These are phyloP conservation scores for Pocillopora verrucosa DNA, from an alignment of 64 coral and sea anemone species.

Conservation along the genomic window DNA sequence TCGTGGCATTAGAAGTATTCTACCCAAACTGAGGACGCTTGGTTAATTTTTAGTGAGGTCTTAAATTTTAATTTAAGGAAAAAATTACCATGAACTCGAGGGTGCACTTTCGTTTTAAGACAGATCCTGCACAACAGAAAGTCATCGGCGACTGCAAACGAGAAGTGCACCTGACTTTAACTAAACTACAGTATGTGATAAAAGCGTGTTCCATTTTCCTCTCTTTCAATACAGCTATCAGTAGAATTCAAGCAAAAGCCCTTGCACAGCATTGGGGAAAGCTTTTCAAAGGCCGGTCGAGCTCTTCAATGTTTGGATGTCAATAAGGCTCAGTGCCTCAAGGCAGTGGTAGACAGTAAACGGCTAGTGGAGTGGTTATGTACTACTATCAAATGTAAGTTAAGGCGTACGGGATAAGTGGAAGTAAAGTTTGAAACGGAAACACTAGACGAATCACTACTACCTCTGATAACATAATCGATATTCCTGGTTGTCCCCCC, in stretches of 20 bases:
- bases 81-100: no score
- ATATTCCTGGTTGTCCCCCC: no score
- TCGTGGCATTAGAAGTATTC: no score
- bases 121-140: no score
- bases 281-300: slow-evolving; percentile 28
- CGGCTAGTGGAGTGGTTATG: slow-evolving; percentile 59
- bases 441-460: no score
- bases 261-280: slow-evolving; percentile 33
- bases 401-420: not conserved
- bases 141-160: no score
- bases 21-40: no score
- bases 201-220: not conserved
- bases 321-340: slow-evolving; percentile 31
- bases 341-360: slow-evolving; percentile 39
- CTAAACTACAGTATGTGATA: not conserved
- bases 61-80: no score
- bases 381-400: slow-evolving; percentile 54
- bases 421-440: no score
- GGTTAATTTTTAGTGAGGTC: no score
- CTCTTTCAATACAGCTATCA: slow-evolving; percentile 5
- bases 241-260: slow-evolving; percentile 51
- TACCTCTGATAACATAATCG: no score
- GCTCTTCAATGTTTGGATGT: slow-evolving; percentile 5
- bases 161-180: not conserved
- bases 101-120: no score